Evolutionary conservation across 2,888 invertebrate species (phyloP).

Genomic region (Noctua fimbriata): DNA sequence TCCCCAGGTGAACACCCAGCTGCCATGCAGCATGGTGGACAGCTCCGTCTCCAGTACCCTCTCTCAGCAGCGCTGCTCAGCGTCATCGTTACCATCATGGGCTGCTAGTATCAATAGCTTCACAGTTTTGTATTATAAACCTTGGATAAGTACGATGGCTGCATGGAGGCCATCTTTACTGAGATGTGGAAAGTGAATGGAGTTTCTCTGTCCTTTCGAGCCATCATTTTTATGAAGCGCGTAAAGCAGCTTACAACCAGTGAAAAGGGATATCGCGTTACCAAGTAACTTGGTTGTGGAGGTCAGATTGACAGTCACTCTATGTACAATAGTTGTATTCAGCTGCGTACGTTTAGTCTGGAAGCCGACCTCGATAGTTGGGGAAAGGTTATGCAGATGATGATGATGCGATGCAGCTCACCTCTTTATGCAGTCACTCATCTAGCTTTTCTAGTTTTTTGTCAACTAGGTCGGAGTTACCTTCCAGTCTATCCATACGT

Average conservation of each 20-base stretch:
- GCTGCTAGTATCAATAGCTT: conserved; percentile 82
- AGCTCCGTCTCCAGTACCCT: conserved; percentile 93
- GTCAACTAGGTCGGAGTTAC: neutral
- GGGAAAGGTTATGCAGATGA: neutral
- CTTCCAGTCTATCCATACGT: neutral
- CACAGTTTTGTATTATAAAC: conserved; percentile 56
- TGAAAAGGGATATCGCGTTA: neutral
- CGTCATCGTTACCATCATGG: conserved; percentile 91
- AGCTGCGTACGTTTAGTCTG: neutral
- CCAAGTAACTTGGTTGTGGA: neutral
- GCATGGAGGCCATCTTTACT: neutral
- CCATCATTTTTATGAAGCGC: neutral
- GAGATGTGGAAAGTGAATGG: conserved; percentile 8
- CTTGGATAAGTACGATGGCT: conserved; percentile 37
- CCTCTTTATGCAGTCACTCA: neutral
- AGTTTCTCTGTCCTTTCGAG: neutral
- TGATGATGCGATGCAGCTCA: neutral
- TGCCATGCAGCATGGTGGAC: conserved; percentile 95
- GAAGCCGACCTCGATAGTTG: neutral
- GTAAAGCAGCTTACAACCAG: neutral
- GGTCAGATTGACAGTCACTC: neutral
- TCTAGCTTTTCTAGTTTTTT: neutral
- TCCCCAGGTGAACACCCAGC: conserved; percentile 95
- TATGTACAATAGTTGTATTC: neutral
- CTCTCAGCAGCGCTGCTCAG: conserved; percentile 93